Evolutionary conservation across 2,797 vertebrate genomes (phyloP).

Genomic region (Notoglanidium macrostoma): DNA sequence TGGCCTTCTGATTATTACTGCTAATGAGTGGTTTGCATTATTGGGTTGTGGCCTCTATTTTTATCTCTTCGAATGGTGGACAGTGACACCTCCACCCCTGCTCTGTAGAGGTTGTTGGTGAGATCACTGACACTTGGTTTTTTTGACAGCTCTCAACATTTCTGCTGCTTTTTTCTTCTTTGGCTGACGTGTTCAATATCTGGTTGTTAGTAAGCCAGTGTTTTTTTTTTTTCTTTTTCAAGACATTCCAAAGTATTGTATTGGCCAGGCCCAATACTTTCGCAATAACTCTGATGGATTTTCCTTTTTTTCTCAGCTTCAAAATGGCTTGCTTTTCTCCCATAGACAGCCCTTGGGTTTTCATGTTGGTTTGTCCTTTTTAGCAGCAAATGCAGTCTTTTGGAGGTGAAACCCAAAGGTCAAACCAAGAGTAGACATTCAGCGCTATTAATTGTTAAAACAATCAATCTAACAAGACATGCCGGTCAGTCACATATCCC

Average conservation of each 20-base stretch:
- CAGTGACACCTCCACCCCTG: background rate
- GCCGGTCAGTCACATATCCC: background rate
- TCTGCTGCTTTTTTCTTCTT: background rate
- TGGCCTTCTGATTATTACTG: background rate
- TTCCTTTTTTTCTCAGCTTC: background rate
- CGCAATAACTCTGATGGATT: background rate
- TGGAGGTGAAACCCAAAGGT: background rate
- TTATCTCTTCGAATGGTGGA: background rate
- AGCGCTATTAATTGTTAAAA: background rate
- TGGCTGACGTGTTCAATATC: background rate
- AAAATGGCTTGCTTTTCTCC: background rate
- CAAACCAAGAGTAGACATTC: background rate
- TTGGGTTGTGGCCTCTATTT: background rate
- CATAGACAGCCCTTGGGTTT: background rate
- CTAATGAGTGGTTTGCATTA: background rate
- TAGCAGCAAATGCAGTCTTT: too few species aligned
- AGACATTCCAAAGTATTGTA: background rate
- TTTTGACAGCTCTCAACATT: background rate
- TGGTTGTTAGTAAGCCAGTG: background rate
- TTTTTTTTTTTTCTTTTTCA: background rate
- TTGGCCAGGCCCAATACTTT: background rate
- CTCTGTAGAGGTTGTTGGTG: background rate
- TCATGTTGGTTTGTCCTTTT: too few species aligned
- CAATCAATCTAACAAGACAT: background rate
- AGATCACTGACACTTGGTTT: background rate